A percentile compares a stretch with the other conserved stretches of the same genome.
Evolutionary conservation across 2,113 vertebrate species (phyloP).

Genomic region (Marmota monax): DNA sequence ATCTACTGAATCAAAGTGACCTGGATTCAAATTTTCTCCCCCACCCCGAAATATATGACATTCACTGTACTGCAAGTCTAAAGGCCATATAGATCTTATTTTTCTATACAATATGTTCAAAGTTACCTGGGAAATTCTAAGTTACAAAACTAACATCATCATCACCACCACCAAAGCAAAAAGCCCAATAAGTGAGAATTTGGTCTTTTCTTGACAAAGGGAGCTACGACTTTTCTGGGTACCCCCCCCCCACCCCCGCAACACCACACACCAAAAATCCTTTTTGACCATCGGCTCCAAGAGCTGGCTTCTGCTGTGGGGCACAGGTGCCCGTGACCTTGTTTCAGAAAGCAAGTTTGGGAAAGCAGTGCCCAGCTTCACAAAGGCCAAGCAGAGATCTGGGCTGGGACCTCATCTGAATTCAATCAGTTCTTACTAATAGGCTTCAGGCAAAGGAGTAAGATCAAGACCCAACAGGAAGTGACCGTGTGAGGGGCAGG

Average conservation of each 20-base stretch:
- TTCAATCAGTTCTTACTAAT: not conserved
- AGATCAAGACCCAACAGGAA: not conserved
- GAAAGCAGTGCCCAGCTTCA: not conserved
- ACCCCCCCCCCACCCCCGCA: not conserved
- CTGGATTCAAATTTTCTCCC: not conserved
- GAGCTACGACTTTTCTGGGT: not conserved
- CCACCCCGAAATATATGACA: not conserved
- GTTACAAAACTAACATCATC: not conserved
- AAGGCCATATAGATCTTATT: not conserved
- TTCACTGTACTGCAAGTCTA: not conserved
- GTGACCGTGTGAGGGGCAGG: rapidly evolving
- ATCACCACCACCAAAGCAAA: not conserved
- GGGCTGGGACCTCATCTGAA: not conserved
- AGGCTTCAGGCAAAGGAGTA: not conserved
- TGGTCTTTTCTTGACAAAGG: not conserved
- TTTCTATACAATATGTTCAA: not conserved
- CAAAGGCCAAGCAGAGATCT: not conserved
- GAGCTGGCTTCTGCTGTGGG: not conserved
- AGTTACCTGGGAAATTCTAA: not conserved
- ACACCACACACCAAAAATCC: too few relatives aligned
- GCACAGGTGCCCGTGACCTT: rapidly evolving
- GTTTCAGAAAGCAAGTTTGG: not conserved
- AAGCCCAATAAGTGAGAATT: not conserved
- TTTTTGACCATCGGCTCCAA: not conserved
- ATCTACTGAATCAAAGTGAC: conserved; percentile 32